Percentiles rank a stretch among this genome's conserved stretches.
Evolutionary conservation across 1,140 invertebrate genomes (phyloP).

Genomic region (Bombus turneri): DNA sequence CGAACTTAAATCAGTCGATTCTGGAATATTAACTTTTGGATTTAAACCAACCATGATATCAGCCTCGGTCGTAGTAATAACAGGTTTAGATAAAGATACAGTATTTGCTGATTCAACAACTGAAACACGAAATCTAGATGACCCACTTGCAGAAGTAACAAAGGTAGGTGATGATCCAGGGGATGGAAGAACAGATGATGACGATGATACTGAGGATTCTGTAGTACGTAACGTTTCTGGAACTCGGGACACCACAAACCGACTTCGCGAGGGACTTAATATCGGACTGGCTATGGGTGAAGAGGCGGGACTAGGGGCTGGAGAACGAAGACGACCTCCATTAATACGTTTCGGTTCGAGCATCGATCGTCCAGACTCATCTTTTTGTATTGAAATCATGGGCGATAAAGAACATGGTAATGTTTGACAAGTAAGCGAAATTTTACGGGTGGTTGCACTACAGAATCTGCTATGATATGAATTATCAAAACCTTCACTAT

Average conservation of each 20-base stretch:
- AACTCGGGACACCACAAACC: conserved; percentile 85
- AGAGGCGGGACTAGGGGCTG: conserved; percentile 86
- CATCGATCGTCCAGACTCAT: conserved; percentile 64
- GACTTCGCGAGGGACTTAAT: conserved; percentile 83
- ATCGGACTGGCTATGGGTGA: conserved; percentile 87
- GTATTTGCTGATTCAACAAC: conserved; percentile 63
- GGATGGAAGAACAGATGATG: conserved; percentile 67
- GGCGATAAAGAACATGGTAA: conserved; percentile 75
- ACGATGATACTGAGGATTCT: conserved; percentile 71
- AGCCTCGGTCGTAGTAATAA: conserved; percentile 56
- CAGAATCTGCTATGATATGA: conserved; percentile 76
- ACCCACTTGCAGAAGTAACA: conserved; percentile 63
- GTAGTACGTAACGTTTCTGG: conserved; percentile 79
- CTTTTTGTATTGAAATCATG: conserved; percentile 65
- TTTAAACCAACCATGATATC: conserved; percentile 64
- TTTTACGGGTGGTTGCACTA: conserved; percentile 85
- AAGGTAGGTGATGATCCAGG: conserved; percentile 64
- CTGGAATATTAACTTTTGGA: conserved; percentile 45
- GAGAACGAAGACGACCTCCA: conserved; percentile 85
- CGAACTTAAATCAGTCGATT: conserved; percentile 60
- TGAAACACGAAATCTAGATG: conserved; percentile 73
- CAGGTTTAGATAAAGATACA: conserved; percentile 46
- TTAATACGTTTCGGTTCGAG: conserved; percentile 82
- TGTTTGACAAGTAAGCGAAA: conserved; percentile 85
- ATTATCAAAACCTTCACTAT: conserved; percentile 74